Base-by-base conservation (phyloP, 2,888 invertebrate genomes). In the Coenonympha glycerion region DNA sequence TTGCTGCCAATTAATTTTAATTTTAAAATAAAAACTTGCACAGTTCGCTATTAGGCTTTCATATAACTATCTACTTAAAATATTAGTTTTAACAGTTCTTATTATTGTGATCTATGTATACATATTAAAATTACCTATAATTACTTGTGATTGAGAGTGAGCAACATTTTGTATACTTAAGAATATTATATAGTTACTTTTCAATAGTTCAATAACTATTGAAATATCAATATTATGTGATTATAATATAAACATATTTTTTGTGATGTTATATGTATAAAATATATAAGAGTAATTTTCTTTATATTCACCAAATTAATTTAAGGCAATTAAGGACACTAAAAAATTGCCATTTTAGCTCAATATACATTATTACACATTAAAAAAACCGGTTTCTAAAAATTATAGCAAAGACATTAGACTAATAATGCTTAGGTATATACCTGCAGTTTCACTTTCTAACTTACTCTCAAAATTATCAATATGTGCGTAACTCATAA, bases 111-210 rank as follows among this genome's bases (percentile, higher is more conserved):
- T 56, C 57, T 61, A 53, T 52, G 53, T 52, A 49, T 56, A 51
- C 18, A 49, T 47, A 49, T 49, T 51, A 56, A 30, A 36, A 49
- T 49, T 51, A 56, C 39, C 44, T 54, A 47, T 52, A 40, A 46
- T 54, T 49, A 52, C 42, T 56, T 56, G 54, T 56, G 54, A 56
- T 54, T 45, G 46, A 47, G 28, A 52, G 47, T 56, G 56, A 56
- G 56, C 56, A 56, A 56, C 47, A 33, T 50, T 46, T 49, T 55
- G 40, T 34, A 34, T 45, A 22, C 47, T 42, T 50, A 54, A 28
- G 28, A 21, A 44, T 49, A 46, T 50, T 47, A 18, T 26, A 42
- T 53, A n/a, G n/a, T n/a, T n/a, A 41, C 22, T 15, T 36, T 39
- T 52, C 30, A 37, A 45, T 44, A 49, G 13, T 24, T n/a, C n/a